phyloP scores from a whole-genome alignment of 2,797 vertebrate genomes.

The Anas bernieri region DNA sequence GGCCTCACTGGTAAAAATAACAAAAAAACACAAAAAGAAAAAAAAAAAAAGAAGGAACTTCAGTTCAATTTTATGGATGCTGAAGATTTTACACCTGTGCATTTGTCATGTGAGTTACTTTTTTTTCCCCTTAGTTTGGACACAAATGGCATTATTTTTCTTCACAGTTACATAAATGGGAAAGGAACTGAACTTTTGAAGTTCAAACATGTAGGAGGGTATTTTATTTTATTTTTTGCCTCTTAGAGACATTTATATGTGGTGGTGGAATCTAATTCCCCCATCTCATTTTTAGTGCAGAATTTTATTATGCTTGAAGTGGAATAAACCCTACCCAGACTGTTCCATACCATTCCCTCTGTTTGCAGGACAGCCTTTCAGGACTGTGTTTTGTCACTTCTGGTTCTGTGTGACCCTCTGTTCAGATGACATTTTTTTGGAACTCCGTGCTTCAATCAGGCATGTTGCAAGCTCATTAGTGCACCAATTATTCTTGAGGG shows the following conservation, averaged over 20 bases:
- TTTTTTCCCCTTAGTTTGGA: slow-evolving; percentile 83
- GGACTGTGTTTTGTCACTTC: slow-evolving; percentile 56
- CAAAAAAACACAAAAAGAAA: not conserved
- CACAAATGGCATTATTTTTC: slow-evolving; percentile 89
- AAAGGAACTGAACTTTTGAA: slow-evolving; percentile 75
- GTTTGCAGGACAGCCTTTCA: slow-evolving; percentile 78
- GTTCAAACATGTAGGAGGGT: slow-evolving; percentile 72
- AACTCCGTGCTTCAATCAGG: slow-evolving; percentile 40
- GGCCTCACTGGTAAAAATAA: slow-evolving; percentile 84
- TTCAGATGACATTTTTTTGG: slow-evolving; percentile 1
- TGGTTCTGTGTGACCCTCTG: not conserved
- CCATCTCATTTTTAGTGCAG: slow-evolving; percentile 73
- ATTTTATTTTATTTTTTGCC: slow-evolving; percentile 58
- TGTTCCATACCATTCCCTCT: slow-evolving; percentile 81
- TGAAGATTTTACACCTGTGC: slow-evolving; percentile 91
- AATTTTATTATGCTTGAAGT: slow-evolving; percentile 86
- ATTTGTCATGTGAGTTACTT: slow-evolving; percentile 86
- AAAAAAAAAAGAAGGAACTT: slow-evolving; percentile 78
- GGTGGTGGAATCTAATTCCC: slow-evolving; percentile 73
- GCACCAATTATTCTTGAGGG: not conserved
- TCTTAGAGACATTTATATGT: slow-evolving; percentile 49
- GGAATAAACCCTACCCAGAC: slow-evolving; percentile 79
- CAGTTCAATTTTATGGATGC: slow-evolving; percentile 86
- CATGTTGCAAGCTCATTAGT: not conserved
- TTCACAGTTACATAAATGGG: slow-evolving; percentile 71